Evolutionary conservation across 1,140 invertebrate genomes (phyloP), one percentile per base, ranked within the genome.

Genomic region (Dysdera silvatica): DNA sequence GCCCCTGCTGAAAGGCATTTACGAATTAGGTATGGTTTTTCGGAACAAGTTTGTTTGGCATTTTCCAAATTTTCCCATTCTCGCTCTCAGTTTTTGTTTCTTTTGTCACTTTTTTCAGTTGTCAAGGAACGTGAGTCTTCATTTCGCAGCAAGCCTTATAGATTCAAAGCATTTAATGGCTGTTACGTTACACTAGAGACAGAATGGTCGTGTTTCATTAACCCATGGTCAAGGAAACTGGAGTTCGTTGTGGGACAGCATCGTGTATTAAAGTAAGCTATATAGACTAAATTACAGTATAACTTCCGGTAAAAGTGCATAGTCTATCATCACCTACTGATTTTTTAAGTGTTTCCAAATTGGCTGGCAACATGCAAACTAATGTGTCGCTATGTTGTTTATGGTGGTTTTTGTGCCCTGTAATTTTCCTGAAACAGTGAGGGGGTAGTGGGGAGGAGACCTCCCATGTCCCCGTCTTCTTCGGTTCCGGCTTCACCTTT

Each of bases 161-260:
- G 88, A 61, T 88, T 95, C 74, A 79, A 85, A 45, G 83, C 86
- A 26, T 86, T 89, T 72, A 95, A 95, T 74, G 89, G 90, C 1
- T 83, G 84, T 67, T 93, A 83, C 73, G 80, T 89, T 33, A 81
- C 85, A 47, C 75, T 95, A 32, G 88, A 93, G 75, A 94, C 91
- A 0, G 89, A 95, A 75, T 96, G 91, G 90, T 89, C 89, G 0
- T 88, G 87, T 61, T 95, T 95, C 74, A 82, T 94, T 31, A 95
- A 95, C 81, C 92, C 93, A 0, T 96, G 92, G 92, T 87, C 88
- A 1, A 83, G 82, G 71, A 87, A 88, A 76, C 77, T 96, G 53
- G 93, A 96, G 72, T 93, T 95, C 78, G 84, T 96, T 49, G 86
- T 89, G 70, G 91, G 88, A 60, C 85, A 92, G 71, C 91, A 96